Conservation (phyloP, 1,140 invertebrate genomes). For the Cherax destructor region DNA sequence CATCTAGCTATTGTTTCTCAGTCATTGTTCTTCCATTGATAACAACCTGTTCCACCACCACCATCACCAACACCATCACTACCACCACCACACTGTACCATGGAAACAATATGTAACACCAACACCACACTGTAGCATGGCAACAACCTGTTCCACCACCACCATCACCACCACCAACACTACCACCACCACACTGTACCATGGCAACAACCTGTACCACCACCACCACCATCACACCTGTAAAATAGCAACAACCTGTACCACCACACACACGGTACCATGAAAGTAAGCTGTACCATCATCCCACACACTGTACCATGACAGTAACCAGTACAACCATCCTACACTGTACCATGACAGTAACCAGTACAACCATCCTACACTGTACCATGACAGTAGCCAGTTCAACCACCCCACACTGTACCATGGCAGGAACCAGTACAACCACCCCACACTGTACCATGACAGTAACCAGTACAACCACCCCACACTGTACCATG, state of each 20-base stretch:
- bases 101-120: background rate
- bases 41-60: background rate
- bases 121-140: background rate
- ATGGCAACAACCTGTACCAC: background rate
- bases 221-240: background rate
- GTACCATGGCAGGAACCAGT: background rate
- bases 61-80: background rate
- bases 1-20: too few relatives aligned
- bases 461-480: background rate
- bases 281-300: background rate
- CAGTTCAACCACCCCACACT: background rate
- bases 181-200: too few relatives aligned
- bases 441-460: background rate
- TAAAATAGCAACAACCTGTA: background rate
- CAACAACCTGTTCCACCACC: background rate
- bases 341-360: background rate
- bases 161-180: too few relatives aligned
- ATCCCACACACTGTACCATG: background rate
- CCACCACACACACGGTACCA: background rate
- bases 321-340: background rate
- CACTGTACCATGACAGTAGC: background rate
- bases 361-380: background rate
- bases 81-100: constrained; percentile 5
- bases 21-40: background rate
- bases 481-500: background rate